Evolutionary conservation across 2,888 invertebrate species (phyloP).

Genomic region (Leucania comma): DNA sequence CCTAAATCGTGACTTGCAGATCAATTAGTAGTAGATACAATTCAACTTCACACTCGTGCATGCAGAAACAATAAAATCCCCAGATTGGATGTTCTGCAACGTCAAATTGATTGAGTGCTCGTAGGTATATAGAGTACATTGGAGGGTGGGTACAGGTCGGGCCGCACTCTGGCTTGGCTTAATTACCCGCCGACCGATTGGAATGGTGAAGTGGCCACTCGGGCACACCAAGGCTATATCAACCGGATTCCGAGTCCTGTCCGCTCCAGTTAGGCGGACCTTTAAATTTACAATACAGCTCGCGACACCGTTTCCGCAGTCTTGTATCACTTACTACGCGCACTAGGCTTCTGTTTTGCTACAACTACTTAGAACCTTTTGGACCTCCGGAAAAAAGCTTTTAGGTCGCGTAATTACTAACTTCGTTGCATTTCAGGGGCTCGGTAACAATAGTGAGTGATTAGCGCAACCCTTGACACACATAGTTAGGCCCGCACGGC

Average conservation of each 20-base stretch:
- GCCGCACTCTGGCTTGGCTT: constrained; percentile 77
- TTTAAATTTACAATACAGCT: constrained; percentile 79
- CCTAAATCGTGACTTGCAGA: constrained; percentile 31
- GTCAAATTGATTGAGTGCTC: constrained; percentile 60
- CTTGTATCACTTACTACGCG: constrained; percentile 61
- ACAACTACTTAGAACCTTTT: constrained; percentile 31
- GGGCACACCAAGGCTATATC: constrained; percentile 86
- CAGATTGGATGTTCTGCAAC: constrained; percentile 39
- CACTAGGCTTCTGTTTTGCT: constrained; percentile 24
- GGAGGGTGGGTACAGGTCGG: constrained; percentile 76
- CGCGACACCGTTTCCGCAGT: constrained; percentile 83
- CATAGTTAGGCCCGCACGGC: constrained; percentile 82
- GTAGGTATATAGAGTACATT: constrained; percentile 61
- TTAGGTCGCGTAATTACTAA: constrained; percentile 68
- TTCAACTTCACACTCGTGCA: constrained; percentile 20
- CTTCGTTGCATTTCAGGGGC: constrained; percentile 81
- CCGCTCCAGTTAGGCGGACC: constrained; percentile 88
- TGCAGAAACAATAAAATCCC: constrained; percentile 40
- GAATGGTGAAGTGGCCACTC: constrained; percentile 89
- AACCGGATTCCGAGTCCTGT: constrained; percentile 89
- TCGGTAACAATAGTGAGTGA: constrained; percentile 85
- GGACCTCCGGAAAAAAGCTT: constrained; percentile 58
- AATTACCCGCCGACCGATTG: constrained; percentile 86
- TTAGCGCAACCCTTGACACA: constrained; percentile 89
- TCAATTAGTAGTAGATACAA: constrained; percentile 31